Base-by-base conservation (phyloP, 2,113 vertebrate genomes). In the Thunnus thynnus region DNA sequence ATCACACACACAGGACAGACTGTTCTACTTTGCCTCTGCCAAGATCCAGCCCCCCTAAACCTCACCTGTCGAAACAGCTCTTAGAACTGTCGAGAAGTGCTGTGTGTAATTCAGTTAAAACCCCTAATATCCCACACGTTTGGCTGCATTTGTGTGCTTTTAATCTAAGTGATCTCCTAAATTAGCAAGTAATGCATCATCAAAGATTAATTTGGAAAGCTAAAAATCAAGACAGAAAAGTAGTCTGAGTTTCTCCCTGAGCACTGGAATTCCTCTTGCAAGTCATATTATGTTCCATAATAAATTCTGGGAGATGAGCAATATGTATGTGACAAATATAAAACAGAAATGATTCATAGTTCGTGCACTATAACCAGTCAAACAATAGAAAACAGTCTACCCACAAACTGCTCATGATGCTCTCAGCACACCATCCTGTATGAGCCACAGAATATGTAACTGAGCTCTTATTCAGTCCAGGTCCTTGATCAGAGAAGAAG, bases 131-230 rank as follows among this genome's bases (percentile, higher is more conserved):
- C 64, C 68, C 48, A 64, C 54, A 18, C 75, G 81, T 85, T 84
- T 70, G 67, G 70, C 74, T 64, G 61, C 69, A 78, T 79, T 86
- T 75, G 76, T 82, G 47, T 70, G 85, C 81, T 89, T 91, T 90
- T 85, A 89, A 86, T 86, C 70, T 86, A 82, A 90, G 74, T 72
- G 78, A 68, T 74, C 51, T 82, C 69, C 69, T 77, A 78, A 82
- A 91, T 36, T 76, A 82, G 76, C 63, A 70, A 82, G 83, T 58
- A 76, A 83, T 66, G 78, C 75, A 77, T 88, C 80, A 87, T 89
- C 60, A 90, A 88, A 83, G 84, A 92, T 89, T 82, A 25, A 91
- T 80, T 57, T 46, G n/a, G 68, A 76, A 80, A 82, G 78, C 57
- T 73, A 62, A 76, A 22, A 88, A 86, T 79, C 68, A 71, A 74